Evolutionary conservation across 1,140 invertebrate species (phyloP), one percentile per base, ranked within the genome.

Genomic region (Contarinia nasturtii): DNA sequence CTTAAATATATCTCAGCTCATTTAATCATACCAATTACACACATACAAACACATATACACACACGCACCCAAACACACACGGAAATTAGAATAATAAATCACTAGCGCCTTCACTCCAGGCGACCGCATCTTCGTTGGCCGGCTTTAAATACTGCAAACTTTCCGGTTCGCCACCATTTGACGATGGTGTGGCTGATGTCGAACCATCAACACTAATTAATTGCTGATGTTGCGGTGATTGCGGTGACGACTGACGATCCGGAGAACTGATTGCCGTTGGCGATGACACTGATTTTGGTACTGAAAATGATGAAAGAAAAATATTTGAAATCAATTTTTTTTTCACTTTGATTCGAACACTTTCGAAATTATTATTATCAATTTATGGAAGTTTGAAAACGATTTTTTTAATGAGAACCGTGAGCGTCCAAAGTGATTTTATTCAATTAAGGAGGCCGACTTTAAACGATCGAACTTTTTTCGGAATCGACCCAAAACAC

Each of bases 101-200:
- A 4, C 74, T 70, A 27, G 74, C 73, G 27, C 61, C 73, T 53
- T 77, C 75, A 46, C 74, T 72, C 69, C 76, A 80, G 2, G 74
- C 71, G 33, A 71, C 68, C 2, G 65, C 71, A 27, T 73, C 67
- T 44, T 59, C 58, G 27, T 69, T 63, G 33, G 73, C 70, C 4
- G 75, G 69, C 56, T 72, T 74, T 49, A 75, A 54, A 54, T 72
- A 75, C 15, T 61, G 53, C 47, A 48, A 33, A 44, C 42, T 48
- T 5, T 48, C 47, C 7, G 47, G 12, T 2, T 38, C 14, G 3
- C 21, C 46, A 40, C 38, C 38, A 42, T 48, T 48, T 22, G 20
- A 36, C n/a, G n/a, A n/a, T n/a, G n/a, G n/a, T 21, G n/a, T 45
- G 17, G 14, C 52, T 18, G 46, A 20, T 37, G 46, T 37, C 15